Evolutionary conservation across 2,113 vertebrate genomes (phyloP).

Genomic region (Paracanthobrama guichenoti): DNA sequence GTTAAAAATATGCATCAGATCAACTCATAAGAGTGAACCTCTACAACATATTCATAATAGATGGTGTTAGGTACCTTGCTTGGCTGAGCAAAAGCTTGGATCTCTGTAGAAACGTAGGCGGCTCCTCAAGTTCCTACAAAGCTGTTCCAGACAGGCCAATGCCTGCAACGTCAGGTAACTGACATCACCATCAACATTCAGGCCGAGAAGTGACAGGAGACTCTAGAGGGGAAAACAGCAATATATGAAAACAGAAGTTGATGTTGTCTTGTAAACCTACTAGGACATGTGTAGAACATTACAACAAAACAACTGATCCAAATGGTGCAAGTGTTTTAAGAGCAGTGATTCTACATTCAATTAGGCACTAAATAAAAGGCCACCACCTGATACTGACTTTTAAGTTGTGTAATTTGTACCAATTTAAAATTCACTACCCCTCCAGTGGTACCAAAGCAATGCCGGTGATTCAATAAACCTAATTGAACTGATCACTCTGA

Average conservation of each 20-base stretch:
- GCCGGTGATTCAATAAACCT: constrained; percentile 61
- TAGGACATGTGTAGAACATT: neutral
- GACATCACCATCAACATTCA: constrained; percentile 80
- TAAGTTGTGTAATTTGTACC: constrained; percentile 64
- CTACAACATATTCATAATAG: neutral
- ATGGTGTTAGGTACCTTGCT: constrained; percentile 76
- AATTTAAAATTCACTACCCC: constrained; percentile 62
- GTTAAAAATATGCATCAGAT: neutral
- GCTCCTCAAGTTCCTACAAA: constrained; percentile 82
- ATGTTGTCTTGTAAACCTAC: neutral
- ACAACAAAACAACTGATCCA: neutral
- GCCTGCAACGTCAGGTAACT: constrained; percentile 80
- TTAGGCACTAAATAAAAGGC: constrained; percentile 62
- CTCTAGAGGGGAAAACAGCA: constrained; percentile 71
- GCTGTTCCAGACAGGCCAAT: constrained; percentile 84
- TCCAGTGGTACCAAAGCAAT: constrained; percentile 60
- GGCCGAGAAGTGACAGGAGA: constrained; percentile 83
- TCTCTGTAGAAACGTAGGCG: constrained; percentile 91
- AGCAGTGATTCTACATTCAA: constrained; percentile 43
- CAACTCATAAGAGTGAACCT: neutral
- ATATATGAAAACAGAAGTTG: constrained; percentile 8
- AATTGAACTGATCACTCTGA: constrained; percentile 58
- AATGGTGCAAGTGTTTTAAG: constrained; percentile 1
- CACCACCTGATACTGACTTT: constrained; percentile 64
- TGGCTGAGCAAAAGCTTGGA: constrained; percentile 86